Base-by-base conservation (phyloP, 2,113 vertebrate genomes). In the Stegastes partitus region DNA sequence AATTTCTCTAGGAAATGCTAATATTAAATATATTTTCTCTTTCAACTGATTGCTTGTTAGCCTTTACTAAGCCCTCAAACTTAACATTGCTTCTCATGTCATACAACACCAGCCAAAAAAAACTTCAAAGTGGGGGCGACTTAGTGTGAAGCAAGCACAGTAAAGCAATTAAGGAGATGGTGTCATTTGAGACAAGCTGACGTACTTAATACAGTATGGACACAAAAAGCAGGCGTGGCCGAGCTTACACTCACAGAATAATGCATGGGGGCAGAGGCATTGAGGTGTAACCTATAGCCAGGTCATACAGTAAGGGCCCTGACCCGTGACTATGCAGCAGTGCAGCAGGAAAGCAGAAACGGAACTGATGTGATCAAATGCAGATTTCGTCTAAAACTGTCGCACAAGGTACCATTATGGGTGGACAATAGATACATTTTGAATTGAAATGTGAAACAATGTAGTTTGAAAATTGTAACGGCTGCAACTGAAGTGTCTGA, bases 141-240 rank as follows among this genome's bases (percentile, higher is more conserved):
- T 21, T 19, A 18, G 56, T 15, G 21, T 4, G 39, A 65, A 21
- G 16, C 23, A 21, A 53, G 45, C 14, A 57, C 54, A 37, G 62
- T 11, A 5, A 65, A 57, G 67, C 75, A 90, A 91, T 93, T 78
- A 68, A 76, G 64, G 25, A 81, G 79, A 91, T 87, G 85, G 82
- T 21, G 91, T 84, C 74, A 93, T 77, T 18, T 61, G 86, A 92
- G 78, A 88, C 79, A 14, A 50, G 49, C n/a, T 31, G 34, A 87
- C 42, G 51, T 66, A 80, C 42, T 65, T 56, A 31, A 21, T 58
- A 68, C 25, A 57, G 77, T 74, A 77, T 21, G 65, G 59, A 83
- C 68, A 84, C 81, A 76, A 81, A 74, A 64, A 69, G 50, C 53
- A 39, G 37, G 10, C 45, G 49, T 22, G 63, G 74, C 68, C 55